Evolutionary conservation across 2,888 invertebrate species (phyloP), one percentile per base, ranked within the genome.

Genomic region (Hypena proboscidalis): DNA sequence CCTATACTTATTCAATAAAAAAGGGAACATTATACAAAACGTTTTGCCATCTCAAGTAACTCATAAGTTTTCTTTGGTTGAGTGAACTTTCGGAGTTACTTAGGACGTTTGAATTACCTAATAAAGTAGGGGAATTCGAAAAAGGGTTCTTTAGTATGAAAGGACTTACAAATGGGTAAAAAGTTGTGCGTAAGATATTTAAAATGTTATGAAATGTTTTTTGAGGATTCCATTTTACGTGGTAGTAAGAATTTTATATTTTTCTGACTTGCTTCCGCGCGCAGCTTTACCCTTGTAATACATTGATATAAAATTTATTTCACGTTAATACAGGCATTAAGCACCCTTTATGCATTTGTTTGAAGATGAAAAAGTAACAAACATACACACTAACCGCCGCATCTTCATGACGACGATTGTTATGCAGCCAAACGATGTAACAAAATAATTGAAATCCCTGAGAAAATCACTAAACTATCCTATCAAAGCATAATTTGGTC

Each of bases 31-130:
- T 49, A 67, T 51, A 54, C 45, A 4, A 20, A 49, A 27, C 47
- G 40, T 31, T 67, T 43, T 40, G 37, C 32, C 15, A 33, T 64
- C 46, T 65, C 37, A 49, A 49, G 44, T 45, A 59, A 43, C 48
- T 46, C 58, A 33, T 67, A 70, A 67, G 58, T 65, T 65, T 51
- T 32, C 52, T 48, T 45, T 50, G 51, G 53, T 57, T 41, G 50
- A 17, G 20, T 25, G 33, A 66, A 70, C 56, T 68, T 70, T 55
- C 46, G 46, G 43, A 67, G 58, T 62, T 56, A 53, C 57, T 58
- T 46, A 47, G 54, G 46, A 32, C 44, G 47, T 44, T 44, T 61
- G 31, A 63, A 61, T 63, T 34, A 55, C 33, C 38, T 37, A 51
- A 68, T 66, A 63, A 58, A 67, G 58, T 41, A 57, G 22, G 32